These are phyloP conservation scores for Lucilia cuprina DNA, from an alignment of 1,140 invertebrate species.

Conservation along the genomic window DNA sequence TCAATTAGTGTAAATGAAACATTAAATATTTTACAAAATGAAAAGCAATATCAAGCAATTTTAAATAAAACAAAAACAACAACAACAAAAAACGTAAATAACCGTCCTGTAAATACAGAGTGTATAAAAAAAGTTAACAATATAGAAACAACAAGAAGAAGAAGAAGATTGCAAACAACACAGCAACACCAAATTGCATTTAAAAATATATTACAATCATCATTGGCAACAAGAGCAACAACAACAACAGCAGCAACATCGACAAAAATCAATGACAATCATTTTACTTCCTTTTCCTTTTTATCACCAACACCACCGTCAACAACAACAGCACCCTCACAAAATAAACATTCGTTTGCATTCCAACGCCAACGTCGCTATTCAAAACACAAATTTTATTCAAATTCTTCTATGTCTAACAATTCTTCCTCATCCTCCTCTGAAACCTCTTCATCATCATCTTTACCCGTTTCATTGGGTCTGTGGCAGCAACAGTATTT, in stretches of 20 bases:
- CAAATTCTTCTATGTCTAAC: neutral
- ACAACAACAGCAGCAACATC: neutral
- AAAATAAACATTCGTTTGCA: neutral
- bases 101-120: slow-evolving; percentile 32
- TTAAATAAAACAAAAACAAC: neutral
- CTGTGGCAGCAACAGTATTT: slow-evolving; percentile 44
- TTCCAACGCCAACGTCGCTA: neutral
- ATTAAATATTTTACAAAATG: neutral
- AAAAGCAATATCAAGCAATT: slow-evolving; percentile 2
- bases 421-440: too few relatives aligned
- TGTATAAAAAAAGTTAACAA: slow-evolving; percentile 1
- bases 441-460: too few relatives aligned
- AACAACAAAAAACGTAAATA: neutral
- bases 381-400: neutral
- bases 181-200: neutral
- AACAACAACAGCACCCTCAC: neutral
- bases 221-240: neutral
- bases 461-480: slow-evolving; percentile 5
- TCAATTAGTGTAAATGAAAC: slow-evolving; percentile 26
- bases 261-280: slow-evolving; percentile 33
- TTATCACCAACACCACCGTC: too few relatives aligned
- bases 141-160: neutral
- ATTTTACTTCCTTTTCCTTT: slow-evolving; percentile 19
- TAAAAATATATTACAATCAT: neutral
- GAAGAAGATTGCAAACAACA: neutral